Evolutionary conservation across 2,113 vertebrate species (phyloP), one percentile per base, ranked within the genome.

Genomic region (Malurus cyaneus): DNA sequence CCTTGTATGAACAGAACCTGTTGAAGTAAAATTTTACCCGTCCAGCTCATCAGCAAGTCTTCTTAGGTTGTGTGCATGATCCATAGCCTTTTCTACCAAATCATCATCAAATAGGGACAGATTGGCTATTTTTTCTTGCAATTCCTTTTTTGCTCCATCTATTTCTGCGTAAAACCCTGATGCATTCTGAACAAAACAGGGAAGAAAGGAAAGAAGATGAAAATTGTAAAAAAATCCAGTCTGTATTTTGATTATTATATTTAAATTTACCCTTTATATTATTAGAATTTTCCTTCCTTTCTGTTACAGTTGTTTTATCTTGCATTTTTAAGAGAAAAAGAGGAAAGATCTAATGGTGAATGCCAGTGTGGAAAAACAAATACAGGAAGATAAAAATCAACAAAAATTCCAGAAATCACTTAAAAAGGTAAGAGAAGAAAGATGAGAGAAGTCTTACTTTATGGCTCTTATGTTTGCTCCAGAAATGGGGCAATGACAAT

Each of bases 161-260:
- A 99, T 98, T 85, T 98, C 98, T 50, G 99, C 99, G 17, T 99
- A 99, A 96, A 99, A 98, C n/a, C 98, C 95, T 4, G 98, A 98
- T 54, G 98, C 97, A 14, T 99, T 99, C 99, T 99, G 93, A 91
- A 97, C 31, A 87, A 92, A 96, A 96, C 29, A 82, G 4, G 24
- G 34, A 62, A 88, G 46, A 29, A 83, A 90, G 69, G 18, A 66
- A 92, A 76, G 24, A 88, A 72, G 31, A 49, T 34, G 31, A 86
- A 79, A 76, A 49, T 10, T 59, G 12, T n/a, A 18, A 72, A 88
- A 74, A 92, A 67, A n/a, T 29, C 31, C 39, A 64, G 14, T 10
- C 28, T 54, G 4, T 56, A 36, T 71, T 91, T 84, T 81, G 41
- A 64, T 66, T 42, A 28, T 53, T 39, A n/a, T 20, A 11, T 18